Percentiles rank a stretch among this genome's conserved stretches.
phyloP scores from a whole-genome alignment of 2,797 vertebrate species.

The Megalops cyprinoides region DNA sequence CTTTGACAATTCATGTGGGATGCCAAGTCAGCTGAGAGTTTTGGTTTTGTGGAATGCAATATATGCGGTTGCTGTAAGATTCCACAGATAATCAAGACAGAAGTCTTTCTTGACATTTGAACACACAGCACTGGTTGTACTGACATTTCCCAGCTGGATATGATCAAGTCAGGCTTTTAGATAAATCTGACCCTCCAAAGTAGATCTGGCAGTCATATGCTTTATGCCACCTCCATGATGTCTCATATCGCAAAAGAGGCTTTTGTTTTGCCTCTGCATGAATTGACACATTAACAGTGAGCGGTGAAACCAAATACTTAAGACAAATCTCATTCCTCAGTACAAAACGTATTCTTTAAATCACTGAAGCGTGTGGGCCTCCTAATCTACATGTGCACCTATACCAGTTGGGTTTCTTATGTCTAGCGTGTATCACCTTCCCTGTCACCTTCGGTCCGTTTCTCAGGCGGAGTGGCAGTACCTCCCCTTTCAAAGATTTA shows the following conservation, averaged over 20 bases:
- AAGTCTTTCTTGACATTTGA: slow-evolving; percentile 13
- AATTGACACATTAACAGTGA: neutral
- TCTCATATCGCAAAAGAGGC: neutral
- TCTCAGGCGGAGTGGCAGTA: neutral
- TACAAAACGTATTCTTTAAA: no score
- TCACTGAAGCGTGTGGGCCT: no score
- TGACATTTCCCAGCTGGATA: slow-evolving; percentile 3
- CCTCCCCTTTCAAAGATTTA: neutral
- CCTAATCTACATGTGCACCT: neutral
- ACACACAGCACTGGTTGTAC: neutral
- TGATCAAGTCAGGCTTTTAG: neutral
- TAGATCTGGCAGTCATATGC: slow-evolving; percentile 4
- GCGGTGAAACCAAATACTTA: neutral
- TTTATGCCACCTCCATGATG: neutral
- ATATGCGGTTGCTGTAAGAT: neutral
- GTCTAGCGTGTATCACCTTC: neutral
- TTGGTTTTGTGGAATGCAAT: neutral
- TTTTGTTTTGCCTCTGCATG: neutral
- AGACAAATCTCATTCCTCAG: no score
- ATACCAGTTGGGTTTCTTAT: no score
- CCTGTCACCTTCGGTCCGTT: neutral
- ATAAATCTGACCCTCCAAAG: neutral
- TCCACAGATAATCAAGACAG: neutral
- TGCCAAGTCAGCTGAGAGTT: neutral
- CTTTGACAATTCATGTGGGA: neutral